A percentile compares a stretch with the other conserved stretches of the same genome.
Evolutionary conservation across 2,888 invertebrate species (phyloP).

Genomic region (Morpho achilles): DNA sequence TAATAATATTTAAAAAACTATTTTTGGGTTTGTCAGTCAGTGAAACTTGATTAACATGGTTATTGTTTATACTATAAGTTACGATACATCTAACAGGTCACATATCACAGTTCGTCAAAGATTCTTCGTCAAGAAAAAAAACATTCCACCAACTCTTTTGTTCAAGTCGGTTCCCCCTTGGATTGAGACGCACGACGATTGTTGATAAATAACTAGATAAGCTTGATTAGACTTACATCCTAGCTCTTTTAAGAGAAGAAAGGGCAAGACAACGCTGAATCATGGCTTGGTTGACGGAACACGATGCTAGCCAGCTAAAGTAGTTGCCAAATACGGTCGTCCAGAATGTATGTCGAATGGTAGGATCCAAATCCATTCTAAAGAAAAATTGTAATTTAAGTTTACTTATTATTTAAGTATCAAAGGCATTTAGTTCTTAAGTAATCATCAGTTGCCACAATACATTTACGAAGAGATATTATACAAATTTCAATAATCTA

Average conservation of each 20-base stretch:
- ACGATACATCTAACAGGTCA: too few relatives aligned
- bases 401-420: not conserved
- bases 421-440: not conserved
- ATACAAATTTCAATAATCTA: not conserved
- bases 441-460: too few relatives aligned
- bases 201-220: not conserved
- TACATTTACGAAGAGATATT: too few relatives aligned
- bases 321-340: conserved; percentile 87
- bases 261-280: conserved; percentile 90
- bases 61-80: too few relatives aligned
- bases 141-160: not conserved
- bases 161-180: not conserved
- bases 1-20: too few relatives aligned
- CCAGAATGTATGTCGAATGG: conserved; percentile 90
- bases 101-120: too few relatives aligned
- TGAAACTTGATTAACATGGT: too few relatives aligned
- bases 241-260: conserved; percentile 84
- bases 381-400: not conserved
- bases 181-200: too few relatives aligned
- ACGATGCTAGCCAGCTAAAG: conserved; percentile 89
- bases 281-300: conserved; percentile 92
- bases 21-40: too few relatives aligned
- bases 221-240: conserved; percentile 74
- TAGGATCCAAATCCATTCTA: conserved; percentile 87
- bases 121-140: too few relatives aligned